Conservation (phyloP, 1,140 invertebrate species). For the Choristoneura fumiferana region DNA sequence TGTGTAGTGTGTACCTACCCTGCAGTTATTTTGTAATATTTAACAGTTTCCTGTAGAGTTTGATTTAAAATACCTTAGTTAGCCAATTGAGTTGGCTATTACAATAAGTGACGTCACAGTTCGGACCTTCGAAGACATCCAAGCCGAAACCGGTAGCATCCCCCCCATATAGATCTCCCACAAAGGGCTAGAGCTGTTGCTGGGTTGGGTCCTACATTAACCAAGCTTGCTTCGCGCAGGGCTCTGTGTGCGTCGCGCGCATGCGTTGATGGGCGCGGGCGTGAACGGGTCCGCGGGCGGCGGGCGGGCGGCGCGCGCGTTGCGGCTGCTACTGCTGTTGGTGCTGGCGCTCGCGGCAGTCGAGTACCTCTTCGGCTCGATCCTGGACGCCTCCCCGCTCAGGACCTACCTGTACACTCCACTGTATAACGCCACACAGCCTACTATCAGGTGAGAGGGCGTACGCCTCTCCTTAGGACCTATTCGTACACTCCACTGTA, state of each 20-base stretch:
- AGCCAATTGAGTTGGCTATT: too few relatives aligned
- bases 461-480: conserved; percentile 64
- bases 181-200: too few relatives aligned
- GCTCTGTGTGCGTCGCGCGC: conserved; percentile 32
- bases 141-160: too few relatives aligned
- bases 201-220: too few relatives aligned
- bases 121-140: too few relatives aligned
- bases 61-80: too few relatives aligned
- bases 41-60: too few relatives aligned
- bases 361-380: conserved; percentile 67
- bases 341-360: conserved; percentile 64
- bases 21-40: too few relatives aligned
- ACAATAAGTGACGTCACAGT: too few relatives aligned
- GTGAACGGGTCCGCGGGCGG: conserved; percentile 40
- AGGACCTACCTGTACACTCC: conserved; percentile 64
- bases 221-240: too few relatives aligned
- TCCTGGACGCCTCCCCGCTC: conserved; percentile 64
- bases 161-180: too few relatives aligned
- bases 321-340: conserved; percentile 60
- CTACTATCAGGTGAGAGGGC: conserved; percentile 50
- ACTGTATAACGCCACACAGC: conserved; percentile 55
- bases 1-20: too few relatives aligned
- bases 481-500: conserved; percentile 62
- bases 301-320: conserved; percentile 64
- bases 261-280: conserved; percentile 70